These are phyloP conservation scores for Trematocara stigmaticum DNA, from an alignment of 2,113 vertebrate species.

Conservation along the genomic window DNA sequence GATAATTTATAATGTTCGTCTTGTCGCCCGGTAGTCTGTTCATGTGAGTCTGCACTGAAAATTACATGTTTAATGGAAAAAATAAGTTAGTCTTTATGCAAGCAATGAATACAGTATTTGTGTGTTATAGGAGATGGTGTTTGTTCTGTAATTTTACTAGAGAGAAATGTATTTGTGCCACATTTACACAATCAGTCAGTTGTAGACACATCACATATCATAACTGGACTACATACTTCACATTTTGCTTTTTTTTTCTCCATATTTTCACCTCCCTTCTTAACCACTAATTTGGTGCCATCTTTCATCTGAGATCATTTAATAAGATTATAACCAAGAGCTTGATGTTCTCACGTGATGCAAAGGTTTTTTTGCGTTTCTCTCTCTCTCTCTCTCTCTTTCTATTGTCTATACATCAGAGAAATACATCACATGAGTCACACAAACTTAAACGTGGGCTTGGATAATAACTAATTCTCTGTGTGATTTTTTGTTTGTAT, in stretches of 20 bases:
- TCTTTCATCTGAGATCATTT: background rate
- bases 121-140: background rate
- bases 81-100: background rate
- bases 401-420: background rate
- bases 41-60: background rate
- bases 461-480: background rate
- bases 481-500: background rate
- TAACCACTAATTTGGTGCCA: background rate
- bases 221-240: background rate
- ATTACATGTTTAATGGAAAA: background rate
- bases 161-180: background rate
- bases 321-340: background rate
- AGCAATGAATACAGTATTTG: background rate
- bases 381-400: background rate
- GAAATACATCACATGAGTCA: background rate
- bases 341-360: background rate
- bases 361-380: fast-evolving
- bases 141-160: background rate
- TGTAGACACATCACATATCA: background rate
- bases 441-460: background rate
- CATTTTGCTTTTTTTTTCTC: background rate
- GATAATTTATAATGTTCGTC: background rate
- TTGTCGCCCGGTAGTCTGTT: background rate
- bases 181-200: background rate
- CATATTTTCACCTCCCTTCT: background rate